Conservation (phyloP, 2,797 vertebrate genomes). For the Eulemur albifrons region DNA sequence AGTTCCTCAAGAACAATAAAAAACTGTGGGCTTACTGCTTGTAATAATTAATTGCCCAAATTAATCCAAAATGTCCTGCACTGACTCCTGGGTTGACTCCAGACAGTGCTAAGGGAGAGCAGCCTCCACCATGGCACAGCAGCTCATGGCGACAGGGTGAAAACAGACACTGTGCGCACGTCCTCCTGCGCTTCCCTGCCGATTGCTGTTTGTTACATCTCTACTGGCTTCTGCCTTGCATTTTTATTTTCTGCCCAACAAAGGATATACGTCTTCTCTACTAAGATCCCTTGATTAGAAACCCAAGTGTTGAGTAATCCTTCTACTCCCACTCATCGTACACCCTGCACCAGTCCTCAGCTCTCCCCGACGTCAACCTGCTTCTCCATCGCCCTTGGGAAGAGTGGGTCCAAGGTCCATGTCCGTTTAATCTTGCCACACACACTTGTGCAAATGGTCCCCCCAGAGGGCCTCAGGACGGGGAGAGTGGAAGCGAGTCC, state of each 20-base stretch:
- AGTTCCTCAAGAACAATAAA: background rate
- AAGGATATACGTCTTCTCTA: constrained; percentile 54
- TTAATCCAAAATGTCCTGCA: background rate
- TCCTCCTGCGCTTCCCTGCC: background rate
- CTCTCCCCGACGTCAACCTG: background rate
- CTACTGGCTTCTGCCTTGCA: constrained; percentile 53
- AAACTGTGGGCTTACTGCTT: background rate
- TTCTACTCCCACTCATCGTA: background rate
- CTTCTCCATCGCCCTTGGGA: background rate
- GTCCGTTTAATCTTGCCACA: background rate
- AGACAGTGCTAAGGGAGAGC: background rate
- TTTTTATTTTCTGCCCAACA: constrained; percentile 42
- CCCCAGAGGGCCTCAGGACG: background rate
- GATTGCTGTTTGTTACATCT: constrained; percentile 3
- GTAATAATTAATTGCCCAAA: background rate
- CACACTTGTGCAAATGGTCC: too few species aligned
- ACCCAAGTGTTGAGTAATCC: constrained; percentile 12
- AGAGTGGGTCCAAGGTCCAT: background rate
- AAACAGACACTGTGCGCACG: background rate
- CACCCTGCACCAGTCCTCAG: background rate
- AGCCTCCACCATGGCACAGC: too few species aligned
- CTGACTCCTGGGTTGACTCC: background rate
- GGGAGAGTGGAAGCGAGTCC: background rate
- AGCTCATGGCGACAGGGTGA: background rate
- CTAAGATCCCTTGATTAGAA: constrained; percentile 54